Base-by-base conservation (phyloP, 2,113 vertebrate genomes). In the Fulica atra region DNA sequence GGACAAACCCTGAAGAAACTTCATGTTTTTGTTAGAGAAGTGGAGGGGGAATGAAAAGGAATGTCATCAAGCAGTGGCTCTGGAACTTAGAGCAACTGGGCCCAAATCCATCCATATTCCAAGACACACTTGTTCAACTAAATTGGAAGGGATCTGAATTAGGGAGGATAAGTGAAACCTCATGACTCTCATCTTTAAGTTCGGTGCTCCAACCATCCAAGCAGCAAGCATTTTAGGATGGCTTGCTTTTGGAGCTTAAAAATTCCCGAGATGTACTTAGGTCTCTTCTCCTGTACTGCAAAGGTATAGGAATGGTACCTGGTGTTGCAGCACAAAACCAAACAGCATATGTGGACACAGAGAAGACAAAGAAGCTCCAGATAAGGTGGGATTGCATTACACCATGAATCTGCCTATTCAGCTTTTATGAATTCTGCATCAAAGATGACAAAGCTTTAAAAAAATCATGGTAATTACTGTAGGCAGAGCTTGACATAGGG, bases 121-220 rank as follows among this genome's bases (percentile, higher is more conserved):
- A 59, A 77, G 40, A n/a, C 36, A 68, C 8, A 25, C 36, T 69
- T 59, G 15, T 38, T 61, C 53, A 36, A 4, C 18, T 57, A 17
- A 51, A 21, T 9, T 26, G n/a, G 13, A 81, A 65, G 21, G 20
- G 7, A 26, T 16, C 16, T 29, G 26, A 56, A 33, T 36, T 21
- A 40, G 1, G 5, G 71, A 69, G 72, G 33, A 19, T 8, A 31
- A 69, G 13, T 21, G 10, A 4, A n/a, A 70, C 60, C 10, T 1
- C 0, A 0, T 11, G 16, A 16, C 2, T 7, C 50, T 50, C 28
- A 38, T 10, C 44, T 60, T 50, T 28, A n/a, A 86, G 24, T 16
- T 81, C 51, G 71, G 40, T 46, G 38, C 23, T 50, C 16, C 53
- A 60, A 16, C 65, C 17, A 51, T 48, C 23, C 40, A 61, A 26